These are phyloP conservation scores for Heliconius sara DNA, from an alignment of 2,888 invertebrate species.

Conservation along the genomic window DNA sequence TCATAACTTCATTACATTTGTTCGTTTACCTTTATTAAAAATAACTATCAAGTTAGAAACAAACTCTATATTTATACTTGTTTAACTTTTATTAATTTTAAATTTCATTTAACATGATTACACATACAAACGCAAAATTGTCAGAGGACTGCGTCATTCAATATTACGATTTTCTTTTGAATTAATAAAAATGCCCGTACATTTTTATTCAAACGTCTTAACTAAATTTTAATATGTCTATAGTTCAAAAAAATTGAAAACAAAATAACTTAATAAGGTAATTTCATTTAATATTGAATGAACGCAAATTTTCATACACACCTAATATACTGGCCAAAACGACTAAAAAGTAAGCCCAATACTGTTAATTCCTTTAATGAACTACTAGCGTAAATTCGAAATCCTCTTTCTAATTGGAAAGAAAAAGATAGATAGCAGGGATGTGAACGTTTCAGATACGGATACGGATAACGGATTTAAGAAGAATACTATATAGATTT, in stretches of 20 bases:
- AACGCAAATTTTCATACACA: not conserved
- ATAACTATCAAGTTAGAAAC: constrained; percentile 15
- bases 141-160: constrained; percentile 1
- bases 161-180: not conserved
- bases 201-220: not conserved
- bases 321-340: constrained; percentile 19
- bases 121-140: constrained; percentile 11
- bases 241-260: not conserved
- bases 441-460: not conserved
- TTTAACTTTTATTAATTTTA: constrained; percentile 16
- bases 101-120: constrained; percentile 14
- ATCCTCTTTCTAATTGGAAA: not conserved
- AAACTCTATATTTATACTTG: constrained; percentile 10
- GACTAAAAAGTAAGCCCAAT: constrained; percentile 23
- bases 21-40: not conserved
- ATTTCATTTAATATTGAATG: constrained; percentile 5
- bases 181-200: not conserved
- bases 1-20: constrained; percentile 11
- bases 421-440: not conserved
- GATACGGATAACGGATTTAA: not conserved
- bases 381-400: constrained; percentile 15
- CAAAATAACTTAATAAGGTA: not conserved
- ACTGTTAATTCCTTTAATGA: constrained; percentile 9
- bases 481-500: not conserved
- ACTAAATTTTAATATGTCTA: not conserved